Conservation (phyloP, 2,888 invertebrate species). For the Seira musarum region DNA sequence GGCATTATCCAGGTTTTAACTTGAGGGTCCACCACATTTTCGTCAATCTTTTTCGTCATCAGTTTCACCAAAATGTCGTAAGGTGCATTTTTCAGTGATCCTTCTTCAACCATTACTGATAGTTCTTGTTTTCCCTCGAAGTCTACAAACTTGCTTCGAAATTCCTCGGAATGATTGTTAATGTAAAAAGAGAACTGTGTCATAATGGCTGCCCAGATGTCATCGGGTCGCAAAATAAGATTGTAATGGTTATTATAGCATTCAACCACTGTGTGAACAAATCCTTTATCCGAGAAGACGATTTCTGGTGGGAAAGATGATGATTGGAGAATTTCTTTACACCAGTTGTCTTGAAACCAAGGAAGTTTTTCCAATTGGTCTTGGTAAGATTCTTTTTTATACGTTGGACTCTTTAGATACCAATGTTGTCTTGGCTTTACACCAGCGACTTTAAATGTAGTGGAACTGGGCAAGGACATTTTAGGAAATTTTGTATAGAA, state of each 20-base stretch:
- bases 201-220: constrained; percentile 59
- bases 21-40: constrained; percentile 21
- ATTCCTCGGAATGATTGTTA: constrained; percentile 54
- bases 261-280: constrained; percentile 37
- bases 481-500: too few species aligned
- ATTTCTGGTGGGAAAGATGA: constrained; percentile 3
- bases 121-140: constrained; percentile 54
- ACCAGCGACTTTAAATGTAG: too few species aligned
- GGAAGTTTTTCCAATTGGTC: too few species aligned
- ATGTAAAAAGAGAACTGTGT: constrained; percentile 61
- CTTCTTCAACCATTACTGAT: too few species aligned
- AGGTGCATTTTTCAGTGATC: too few species aligned
- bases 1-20: constrained; percentile 36
- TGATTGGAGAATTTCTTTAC: too few species aligned
- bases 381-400: too few species aligned
- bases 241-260: constrained; percentile 52
- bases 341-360: too few species aligned
- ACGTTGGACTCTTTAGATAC: too few species aligned
- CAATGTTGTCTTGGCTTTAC: too few species aligned
- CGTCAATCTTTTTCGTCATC: constrained; percentile 36
- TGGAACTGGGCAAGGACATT: too few species aligned
- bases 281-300: constrained; percentile 34
- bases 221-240: constrained; percentile 54
- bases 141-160: constrained; percentile 52
- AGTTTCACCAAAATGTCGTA: constrained; percentile 29